Evolutionary conservation across 2,113 vertebrate species (phyloP).

Genomic region (Aplodontia rufa): DNA sequence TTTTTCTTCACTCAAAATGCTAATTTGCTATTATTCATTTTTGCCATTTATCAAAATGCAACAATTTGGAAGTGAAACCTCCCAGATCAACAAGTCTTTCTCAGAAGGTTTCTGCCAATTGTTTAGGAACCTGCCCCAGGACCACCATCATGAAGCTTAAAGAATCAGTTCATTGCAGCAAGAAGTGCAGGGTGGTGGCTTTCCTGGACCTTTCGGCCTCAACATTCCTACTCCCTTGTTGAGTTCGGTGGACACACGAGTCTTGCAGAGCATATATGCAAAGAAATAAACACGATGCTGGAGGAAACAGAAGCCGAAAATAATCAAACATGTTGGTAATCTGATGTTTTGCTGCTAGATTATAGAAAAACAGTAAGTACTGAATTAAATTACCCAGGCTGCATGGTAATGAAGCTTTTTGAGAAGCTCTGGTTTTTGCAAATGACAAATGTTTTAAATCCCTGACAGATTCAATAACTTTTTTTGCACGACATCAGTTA

Average conservation of each 20-base stretch:
- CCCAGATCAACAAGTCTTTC: conserved; percentile 71
- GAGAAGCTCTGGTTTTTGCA: conserved; percentile 72
- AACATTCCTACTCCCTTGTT: neutral
- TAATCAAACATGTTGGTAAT: conserved; percentile 74
- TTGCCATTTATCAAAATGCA: conserved; percentile 81
- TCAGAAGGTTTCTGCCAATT: conserved; percentile 68
- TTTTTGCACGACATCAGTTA: conserved; percentile 50
- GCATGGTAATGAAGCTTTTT: conserved; percentile 78
- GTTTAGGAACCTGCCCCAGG: conserved; percentile 50
- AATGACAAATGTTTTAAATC: conserved; percentile 80
- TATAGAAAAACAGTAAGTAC: conserved; percentile 80
- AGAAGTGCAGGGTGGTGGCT: neutral
- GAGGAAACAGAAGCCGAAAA: conserved; percentile 75
- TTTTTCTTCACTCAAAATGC: conserved; percentile 69
- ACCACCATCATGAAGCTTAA: neutral
- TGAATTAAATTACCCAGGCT: conserved; percentile 74
- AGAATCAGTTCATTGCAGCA: neutral
- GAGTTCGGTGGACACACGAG: neutral
- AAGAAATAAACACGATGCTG: conserved; percentile 73
- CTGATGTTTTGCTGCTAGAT: conserved; percentile 78
- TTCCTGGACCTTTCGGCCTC: neutral
- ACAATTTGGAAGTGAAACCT: conserved; percentile 71
- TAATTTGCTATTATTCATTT: conserved; percentile 80
- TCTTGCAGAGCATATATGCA: conserved; percentile 39
- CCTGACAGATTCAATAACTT: conserved; percentile 80